Evolutionary conservation across 2,113 vertebrate genomes (phyloP), one percentile per base, ranked within the genome.

Genomic region (Echinops telfairi): DNA sequence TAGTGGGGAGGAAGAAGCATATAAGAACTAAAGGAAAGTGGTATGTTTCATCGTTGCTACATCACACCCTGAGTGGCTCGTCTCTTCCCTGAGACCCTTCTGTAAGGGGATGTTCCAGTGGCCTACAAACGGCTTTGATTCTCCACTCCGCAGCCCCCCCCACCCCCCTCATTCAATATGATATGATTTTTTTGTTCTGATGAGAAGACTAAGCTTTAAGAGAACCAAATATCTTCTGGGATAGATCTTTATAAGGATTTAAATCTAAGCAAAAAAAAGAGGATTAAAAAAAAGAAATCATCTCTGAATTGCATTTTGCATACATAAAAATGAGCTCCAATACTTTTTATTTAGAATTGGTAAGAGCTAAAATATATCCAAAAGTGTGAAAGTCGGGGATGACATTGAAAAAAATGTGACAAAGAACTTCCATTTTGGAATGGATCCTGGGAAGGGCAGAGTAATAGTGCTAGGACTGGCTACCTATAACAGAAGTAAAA

Each of bases 271-370:
- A 33, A 81, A 20, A n/a, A 5, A 19, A 25, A 16, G 43, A 36
- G 76, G 3, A 40, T 7, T 40, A 22, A 68, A 62, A 93, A 80
- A 2, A 83, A 27, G 38, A 93, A 82, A 64, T 17, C 71, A 84
- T 47, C n/a, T 92, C 8, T 79, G 25, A 88, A 62, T 40, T 81
- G 71, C 11, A 53, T 6, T 15, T 15, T 27, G 6, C 12, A 64
- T 2, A 40, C 75, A 87, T 58, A 82, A 94, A 94, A 12, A 4
- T 88, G 62, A 89, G 23, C 71, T 53, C 15, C 64, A 38, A 93
- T 90, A 62, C 58, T 79, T 58, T 53, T 86, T 15, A 2, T 33
- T 84, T 62, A 57, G 40, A 77, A 86, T 23, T 23, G 38, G 33
- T 15, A 4, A 88, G 19, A 19, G 7, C 8, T 73, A 31, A 17